phyloP scores from a whole-genome alignment of 2,113 vertebrate genomes.

The Argyrosomus japonicus region DNA sequence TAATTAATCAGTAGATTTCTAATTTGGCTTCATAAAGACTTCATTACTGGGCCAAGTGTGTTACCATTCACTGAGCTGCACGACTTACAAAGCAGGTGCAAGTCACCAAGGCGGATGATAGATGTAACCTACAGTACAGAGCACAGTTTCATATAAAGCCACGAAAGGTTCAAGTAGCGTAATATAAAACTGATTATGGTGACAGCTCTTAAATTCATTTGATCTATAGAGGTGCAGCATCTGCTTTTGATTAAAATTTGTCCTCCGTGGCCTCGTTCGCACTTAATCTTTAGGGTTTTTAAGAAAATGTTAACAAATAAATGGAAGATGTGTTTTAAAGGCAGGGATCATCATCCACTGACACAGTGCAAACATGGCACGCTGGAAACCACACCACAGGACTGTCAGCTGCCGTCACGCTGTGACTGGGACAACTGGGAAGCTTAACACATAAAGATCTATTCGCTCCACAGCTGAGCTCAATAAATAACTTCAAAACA shows the following conservation, averaged over 20 bases:
- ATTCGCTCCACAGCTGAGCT: background rate
- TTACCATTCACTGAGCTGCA: conserved; percentile 21
- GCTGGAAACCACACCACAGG: background rate
- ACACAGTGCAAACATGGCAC: background rate
- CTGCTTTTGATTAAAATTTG: conserved; percentile 22
- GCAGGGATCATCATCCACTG: background rate
- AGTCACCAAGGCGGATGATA: background rate
- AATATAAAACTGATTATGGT: conserved; percentile 11
- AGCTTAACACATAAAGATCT: background rate
- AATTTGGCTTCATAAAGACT: conserved; percentile 28
- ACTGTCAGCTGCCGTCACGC: background rate
- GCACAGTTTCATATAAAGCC: conserved; percentile 12
- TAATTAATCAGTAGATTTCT: conserved; percentile 27
- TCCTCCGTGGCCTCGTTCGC: background rate
- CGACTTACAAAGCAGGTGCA: conserved; percentile 28
- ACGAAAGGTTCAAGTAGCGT: conserved; percentile 22
- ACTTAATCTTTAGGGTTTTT: background rate
- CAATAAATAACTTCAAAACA: background rate
- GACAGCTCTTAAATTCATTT: conserved; percentile 26
- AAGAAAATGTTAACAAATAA: background rate
- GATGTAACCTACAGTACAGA: background rate
- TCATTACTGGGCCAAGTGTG: background rate
- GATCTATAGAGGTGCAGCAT: conserved; percentile 18
- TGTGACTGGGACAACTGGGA: background rate
- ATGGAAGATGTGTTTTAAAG: background rate